Conservation (phyloP, 2,888 invertebrate genomes). For the Microchrysa polita region DNA sequence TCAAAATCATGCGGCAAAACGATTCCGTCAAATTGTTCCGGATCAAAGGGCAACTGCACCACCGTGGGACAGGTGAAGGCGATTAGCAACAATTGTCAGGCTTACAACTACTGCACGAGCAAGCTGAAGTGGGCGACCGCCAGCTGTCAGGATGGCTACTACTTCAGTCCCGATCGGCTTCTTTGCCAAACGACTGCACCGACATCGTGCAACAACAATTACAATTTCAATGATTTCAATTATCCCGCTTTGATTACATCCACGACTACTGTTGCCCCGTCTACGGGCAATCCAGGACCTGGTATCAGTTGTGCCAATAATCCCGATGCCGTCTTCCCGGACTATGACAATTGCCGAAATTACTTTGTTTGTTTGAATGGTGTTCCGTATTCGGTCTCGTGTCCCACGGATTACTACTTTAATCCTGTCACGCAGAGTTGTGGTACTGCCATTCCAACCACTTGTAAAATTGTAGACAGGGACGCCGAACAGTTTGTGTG, state of each 20-base stretch:
- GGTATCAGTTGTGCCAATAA: neutral
- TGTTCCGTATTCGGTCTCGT: neutral
- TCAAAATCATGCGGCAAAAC: neutral
- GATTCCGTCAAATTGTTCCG: neutral
- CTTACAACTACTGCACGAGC: neutral
- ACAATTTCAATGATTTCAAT: neutral
- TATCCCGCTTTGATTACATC: neutral
- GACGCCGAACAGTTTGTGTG: neutral
- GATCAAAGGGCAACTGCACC: neutral
- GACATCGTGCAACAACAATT: neutral
- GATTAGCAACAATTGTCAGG: slow-evolving; percentile 4
- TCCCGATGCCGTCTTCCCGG: neutral
- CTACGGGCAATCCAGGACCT: too few species aligned
- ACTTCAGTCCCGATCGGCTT: neutral
- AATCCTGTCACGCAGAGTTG: neutral
- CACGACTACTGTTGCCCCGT: neutral
- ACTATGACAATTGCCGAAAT: neutral
- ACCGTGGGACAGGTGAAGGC: neutral
- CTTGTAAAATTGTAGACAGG: neutral
- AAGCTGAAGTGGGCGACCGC: neutral
- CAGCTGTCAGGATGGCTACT: slow-evolving; percentile 1
- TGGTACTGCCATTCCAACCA: neutral
- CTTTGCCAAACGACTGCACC: neutral
- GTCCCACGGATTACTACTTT: slow-evolving; percentile 9
- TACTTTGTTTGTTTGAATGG: slow-evolving; percentile 22